Evolutionary conservation across 1,140 invertebrate species (phyloP), one percentile per base, ranked within the genome.

Genomic region (Pseudomyrmex dendroicus): DNA sequence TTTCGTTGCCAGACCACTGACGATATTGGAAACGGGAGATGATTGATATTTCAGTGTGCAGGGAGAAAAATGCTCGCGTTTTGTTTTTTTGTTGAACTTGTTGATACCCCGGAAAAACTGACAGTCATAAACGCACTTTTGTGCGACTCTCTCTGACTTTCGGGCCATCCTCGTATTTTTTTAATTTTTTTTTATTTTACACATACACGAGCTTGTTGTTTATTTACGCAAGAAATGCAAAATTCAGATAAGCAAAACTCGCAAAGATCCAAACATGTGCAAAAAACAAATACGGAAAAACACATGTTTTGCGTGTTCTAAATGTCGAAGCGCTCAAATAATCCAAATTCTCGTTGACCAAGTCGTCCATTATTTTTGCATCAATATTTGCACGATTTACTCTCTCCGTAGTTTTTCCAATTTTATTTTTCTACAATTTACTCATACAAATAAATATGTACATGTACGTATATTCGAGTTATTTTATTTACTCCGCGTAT

Each of bases 21-120:
- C 59, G 46, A 73, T 82, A 73, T 63, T 73, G 59, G 78, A 74
- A 61, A 57, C 5, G 10, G 15, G 12, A 48, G 46, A 46, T 82
- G 78, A 73, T 82, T 82, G 68, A 73, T 74, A 73, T 82, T 74
- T 48, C 12, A 44, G 25, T 12, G 4, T 25, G 82, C n/a, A 2
- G 35, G 56, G 82, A 67, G 61, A 59, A 54, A 78, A 54, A 78
- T 10, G 13, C 46, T 61, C n/a, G 20, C 22, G 13, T 20, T 10
- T 22, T 80, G 54, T 80, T 80, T 80, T 61, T 72, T 25, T 12
- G 22, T 50, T 3, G 62, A 10, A 77, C 50, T 35, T 5, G 35
- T 7, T 57, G 73, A 83, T 66, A 83, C 17, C 59, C 9, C 35
- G 46, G 44, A 13, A 78, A 57, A 77, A 77, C 52, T 25, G 52